phyloP scores from a whole-genome alignment of 2,888 invertebrate species.

The Ophion costatus region DNA sequence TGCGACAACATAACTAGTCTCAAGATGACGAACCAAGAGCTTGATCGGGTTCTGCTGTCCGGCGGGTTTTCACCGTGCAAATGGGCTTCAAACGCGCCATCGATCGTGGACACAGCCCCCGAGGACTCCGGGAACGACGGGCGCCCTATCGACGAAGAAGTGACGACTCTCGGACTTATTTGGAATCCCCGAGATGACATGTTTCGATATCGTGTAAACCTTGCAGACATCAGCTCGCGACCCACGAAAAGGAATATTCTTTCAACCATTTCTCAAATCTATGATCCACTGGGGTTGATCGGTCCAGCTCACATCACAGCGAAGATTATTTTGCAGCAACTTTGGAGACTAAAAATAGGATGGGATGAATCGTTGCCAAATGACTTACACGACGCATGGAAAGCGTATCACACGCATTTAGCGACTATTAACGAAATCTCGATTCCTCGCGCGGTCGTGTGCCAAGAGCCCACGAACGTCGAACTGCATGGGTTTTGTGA shows the following conservation, averaged over 20 bases:
- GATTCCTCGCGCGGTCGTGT: constrained; percentile 14
- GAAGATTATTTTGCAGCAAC: constrained; percentile 56
- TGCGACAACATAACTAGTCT: constrained; percentile 29
- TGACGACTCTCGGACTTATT: too few relatives aligned
- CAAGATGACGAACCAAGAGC: constrained; percentile 32
- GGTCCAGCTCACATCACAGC: constrained; percentile 68
- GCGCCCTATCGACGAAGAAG: neutral
- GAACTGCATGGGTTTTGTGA: constrained; percentile 41
- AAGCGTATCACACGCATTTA: constrained; percentile 28
- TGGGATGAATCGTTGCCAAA: constrained; percentile 57
- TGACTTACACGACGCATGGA: constrained; percentile 34
- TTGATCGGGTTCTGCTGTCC: constrained; percentile 36
- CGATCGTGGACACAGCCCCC: constrained; percentile 15
- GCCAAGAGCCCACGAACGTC: constrained; percentile 10
- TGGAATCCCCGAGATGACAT: constrained; percentile 33
- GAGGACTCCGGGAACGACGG: constrained; percentile 26
- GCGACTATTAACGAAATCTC: constrained; percentile 17
- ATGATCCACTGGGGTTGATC: constrained; percentile 70
- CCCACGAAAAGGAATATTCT: constrained; percentile 39
- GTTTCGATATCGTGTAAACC: constrained; percentile 29
- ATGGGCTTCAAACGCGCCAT: constrained; percentile 48
- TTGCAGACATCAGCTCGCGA: neutral
- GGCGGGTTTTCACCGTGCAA: constrained; percentile 51
- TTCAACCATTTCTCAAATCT: constrained; percentile 67
- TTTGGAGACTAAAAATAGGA: constrained; percentile 49